Evolutionary conservation across 2,797 vertebrate genomes (phyloP).

Genomic region (Mus caroli): DNA sequence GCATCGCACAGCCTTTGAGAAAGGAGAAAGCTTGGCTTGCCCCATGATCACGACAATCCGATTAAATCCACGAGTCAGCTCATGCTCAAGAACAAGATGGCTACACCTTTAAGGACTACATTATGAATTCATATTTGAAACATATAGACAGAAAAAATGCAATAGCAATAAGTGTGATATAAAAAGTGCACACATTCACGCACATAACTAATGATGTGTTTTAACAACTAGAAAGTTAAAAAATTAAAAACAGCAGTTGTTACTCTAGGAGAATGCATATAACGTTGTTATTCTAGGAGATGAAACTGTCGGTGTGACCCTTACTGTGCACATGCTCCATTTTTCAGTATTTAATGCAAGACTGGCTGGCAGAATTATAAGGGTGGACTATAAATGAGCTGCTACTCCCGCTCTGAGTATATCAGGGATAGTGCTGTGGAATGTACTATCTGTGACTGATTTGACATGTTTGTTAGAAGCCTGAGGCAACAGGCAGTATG

Average conservation of each 20-base stretch:
- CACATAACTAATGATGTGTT: neutral
- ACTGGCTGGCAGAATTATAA: neutral
- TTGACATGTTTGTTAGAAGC: conserved; percentile 25
- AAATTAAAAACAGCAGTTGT: conserved; percentile 35
- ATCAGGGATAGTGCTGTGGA: neutral
- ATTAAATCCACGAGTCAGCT: conserved; percentile 18
- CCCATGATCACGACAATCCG: neutral
- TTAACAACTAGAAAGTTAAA: conserved; percentile 59
- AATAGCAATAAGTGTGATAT: neutral
- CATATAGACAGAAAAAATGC: neutral
- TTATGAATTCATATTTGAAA: conserved; percentile 22
- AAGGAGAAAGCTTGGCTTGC: conserved; percentile 7
- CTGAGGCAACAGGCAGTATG: conserved; percentile 33
- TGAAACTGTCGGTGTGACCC: neutral
- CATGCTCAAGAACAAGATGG: neutral
- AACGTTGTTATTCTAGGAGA: neutral
- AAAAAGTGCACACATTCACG: neutral
- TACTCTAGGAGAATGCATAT: conserved; percentile 7
- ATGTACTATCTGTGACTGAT: conserved; percentile 9
- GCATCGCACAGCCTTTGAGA: neutral
- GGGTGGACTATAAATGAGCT: too few species aligned
- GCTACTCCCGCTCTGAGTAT: neutral
- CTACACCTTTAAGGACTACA: conserved; percentile 18
- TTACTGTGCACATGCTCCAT: neutral
- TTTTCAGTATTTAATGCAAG: neutral